Base-by-base conservation (phyloP, 1,140 invertebrate genomes). In the Eufriesea mexicana region DNA sequence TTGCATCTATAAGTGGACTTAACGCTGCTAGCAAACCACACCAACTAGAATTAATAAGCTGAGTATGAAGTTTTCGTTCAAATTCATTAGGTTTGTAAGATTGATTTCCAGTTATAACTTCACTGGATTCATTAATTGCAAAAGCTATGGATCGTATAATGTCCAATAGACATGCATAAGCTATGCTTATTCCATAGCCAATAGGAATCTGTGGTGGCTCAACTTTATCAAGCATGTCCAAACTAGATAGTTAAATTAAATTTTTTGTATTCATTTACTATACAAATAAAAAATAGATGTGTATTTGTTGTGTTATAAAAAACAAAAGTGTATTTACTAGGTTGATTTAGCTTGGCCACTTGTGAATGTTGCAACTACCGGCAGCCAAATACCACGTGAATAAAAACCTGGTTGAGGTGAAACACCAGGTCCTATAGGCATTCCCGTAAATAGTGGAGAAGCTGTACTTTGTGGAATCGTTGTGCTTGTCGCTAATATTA, bases 1-100 rank as follows among this genome's bases (percentile, higher is more conserved):
- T 99, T 2, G 98, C 98, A 94, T 99, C 99, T 25, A 99, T 96
- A 23, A 99, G 93, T 0, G 98, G 96, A 86, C 97, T 98, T 47
- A 99, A 94, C 14, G 98, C 98, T 88, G 98, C 98, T 23, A 99
- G 95, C 49, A 99, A 94, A 10, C 98, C 98, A 92, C 98, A 98
- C 98, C 98, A 99, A 85, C 98, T 98, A 0, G 98, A 99, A 91
- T 98, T 98, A 7, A 99, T 96, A 35, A 99, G 93, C 93, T 99
- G 97, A 64, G 95, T 93, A 89, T 97, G 96, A 16, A 97, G 90
- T 75, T 95, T 95, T 79, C 94, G 95, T 68, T 95, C 95, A 14
- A 94, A 94, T 86, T 96, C 94, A 16, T 90, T 92, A 20, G 95
- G 93, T 49, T 95, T 90, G 67, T 95, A 95, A n/a, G 61, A 66